Evolutionary conservation across 2,888 invertebrate species (phyloP).

Genomic region (Hypolimnas misippus): DNA sequence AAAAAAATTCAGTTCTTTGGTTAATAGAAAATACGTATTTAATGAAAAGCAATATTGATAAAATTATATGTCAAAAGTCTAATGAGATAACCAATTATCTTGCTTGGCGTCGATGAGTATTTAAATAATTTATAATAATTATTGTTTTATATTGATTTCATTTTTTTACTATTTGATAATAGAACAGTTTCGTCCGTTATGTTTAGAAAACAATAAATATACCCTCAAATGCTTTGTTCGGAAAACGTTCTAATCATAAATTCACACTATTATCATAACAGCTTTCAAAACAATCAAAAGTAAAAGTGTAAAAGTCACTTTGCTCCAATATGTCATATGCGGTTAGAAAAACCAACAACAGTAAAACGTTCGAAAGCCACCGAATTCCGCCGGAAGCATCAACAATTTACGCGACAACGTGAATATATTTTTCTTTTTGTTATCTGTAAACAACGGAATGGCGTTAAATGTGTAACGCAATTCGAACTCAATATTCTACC

Average conservation of each 20-base stretch:
- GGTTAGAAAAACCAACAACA: slow-evolving; percentile 39
- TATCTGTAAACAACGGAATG: slow-evolving; percentile 38
- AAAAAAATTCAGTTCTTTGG: too few relatives aligned
- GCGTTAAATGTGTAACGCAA: slow-evolving; percentile 46
- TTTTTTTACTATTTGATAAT: too few relatives aligned
- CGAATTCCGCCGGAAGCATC: slow-evolving; percentile 38
- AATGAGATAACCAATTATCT: too few relatives aligned
- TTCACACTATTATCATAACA: slow-evolving; percentile 6
- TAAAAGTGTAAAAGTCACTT: slow-evolving; percentile 22
- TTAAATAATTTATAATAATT: too few relatives aligned
- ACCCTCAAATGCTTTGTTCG: neutral
- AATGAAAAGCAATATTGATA: too few relatives aligned
- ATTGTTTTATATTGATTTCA: too few relatives aligned
- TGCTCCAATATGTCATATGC: slow-evolving; percentile 25
- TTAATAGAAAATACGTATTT: too few relatives aligned
- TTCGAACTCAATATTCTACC: slow-evolving; percentile 51
- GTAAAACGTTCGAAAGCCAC: slow-evolving; percentile 44
- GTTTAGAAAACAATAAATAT: neutral
- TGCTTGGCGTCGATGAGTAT: too few relatives aligned
- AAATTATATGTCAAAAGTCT: too few relatives aligned
- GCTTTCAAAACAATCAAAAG: slow-evolving; percentile 13
- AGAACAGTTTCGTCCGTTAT: too few relatives aligned
- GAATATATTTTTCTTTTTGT: slow-evolving; percentile 42
- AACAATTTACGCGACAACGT: slow-evolving; percentile 44
- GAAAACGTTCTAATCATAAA: slow-evolving; percentile 8